phyloP scores from a whole-genome alignment of 1,140 invertebrate species.

The Nasonia vitripennis region DNA sequence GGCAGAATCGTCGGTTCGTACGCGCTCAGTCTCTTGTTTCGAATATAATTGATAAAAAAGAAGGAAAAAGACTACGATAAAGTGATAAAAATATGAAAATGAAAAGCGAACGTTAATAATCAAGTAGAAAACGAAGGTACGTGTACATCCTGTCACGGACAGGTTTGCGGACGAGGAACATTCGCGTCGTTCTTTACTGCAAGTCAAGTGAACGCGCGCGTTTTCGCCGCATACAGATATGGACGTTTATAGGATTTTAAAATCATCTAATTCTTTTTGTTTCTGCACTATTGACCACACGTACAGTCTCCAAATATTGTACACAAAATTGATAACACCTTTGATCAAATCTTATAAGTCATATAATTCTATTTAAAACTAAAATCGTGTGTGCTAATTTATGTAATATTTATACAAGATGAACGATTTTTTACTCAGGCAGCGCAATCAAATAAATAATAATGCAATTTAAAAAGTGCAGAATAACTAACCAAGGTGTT shows the following conservation, averaged over 20 bases:
- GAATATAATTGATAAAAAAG: conserved; percentile 38
- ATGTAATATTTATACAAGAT: neutral
- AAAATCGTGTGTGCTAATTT: neutral
- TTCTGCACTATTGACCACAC: conserved; percentile 3
- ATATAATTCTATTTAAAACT: neutral
- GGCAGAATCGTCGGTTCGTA: conserved; percentile 13
- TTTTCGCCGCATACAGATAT: conserved; percentile 25
- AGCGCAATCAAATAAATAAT: neutral
- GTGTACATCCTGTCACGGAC: conserved; percentile 49
- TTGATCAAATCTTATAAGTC: neutral
- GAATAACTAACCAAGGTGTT: neutral
- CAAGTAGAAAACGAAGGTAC: conserved; percentile 43
- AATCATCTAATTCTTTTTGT: conserved; percentile 9
- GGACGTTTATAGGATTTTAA: conserved; percentile 42
- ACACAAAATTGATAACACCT: conserved; percentile 3
- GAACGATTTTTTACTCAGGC: neutral
- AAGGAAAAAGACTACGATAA: conserved; percentile 30
- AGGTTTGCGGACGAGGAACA: conserved; percentile 37
- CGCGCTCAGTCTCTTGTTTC: conserved; percentile 49
- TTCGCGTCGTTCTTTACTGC: conserved; percentile 10
- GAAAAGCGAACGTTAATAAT: conserved; percentile 24
- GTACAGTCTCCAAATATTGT: conserved; percentile 8
- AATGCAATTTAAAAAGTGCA: neutral
- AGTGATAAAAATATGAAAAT: conserved; percentile 35
- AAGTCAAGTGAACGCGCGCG: conserved; percentile 26